A percentile compares a stretch with the other conserved stretches of the same genome.
Conservation (phyloP, 2,113 vertebrate species). For the Centropristis striata region DNA sequence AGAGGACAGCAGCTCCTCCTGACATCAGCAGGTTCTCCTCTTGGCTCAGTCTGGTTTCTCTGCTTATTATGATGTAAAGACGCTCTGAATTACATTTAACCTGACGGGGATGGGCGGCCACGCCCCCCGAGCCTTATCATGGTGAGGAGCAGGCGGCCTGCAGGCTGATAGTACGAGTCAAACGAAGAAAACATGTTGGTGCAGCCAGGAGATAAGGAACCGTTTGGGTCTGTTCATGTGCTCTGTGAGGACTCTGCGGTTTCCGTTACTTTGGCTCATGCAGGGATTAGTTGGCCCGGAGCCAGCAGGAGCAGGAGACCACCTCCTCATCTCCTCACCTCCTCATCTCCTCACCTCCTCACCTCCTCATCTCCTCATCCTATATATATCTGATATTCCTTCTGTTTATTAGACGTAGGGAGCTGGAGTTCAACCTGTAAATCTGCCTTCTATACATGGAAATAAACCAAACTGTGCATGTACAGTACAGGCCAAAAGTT, state of each 20-base stretch:
- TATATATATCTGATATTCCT: too few species aligned
- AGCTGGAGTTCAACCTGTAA: too few species aligned
- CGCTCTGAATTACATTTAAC: slow-evolving; percentile 36
- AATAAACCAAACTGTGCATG: too few species aligned
- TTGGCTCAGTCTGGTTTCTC: too few species aligned
- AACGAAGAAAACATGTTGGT: slow-evolving; percentile 68
- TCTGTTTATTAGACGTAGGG: too few species aligned
- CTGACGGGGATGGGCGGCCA: slow-evolving; percentile 54
- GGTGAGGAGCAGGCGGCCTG: slow-evolving; percentile 57
- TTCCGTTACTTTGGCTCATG: slow-evolving; percentile 29
- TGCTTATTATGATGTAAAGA: slow-evolving; percentile 46
- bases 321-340: too few species aligned
- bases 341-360: too few species aligned
- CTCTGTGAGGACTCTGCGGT: slow-evolving; percentile 27
- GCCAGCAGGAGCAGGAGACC: background rate
- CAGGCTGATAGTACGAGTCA: slow-evolving; percentile 72
- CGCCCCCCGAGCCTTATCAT: slow-evolving; percentile 63
- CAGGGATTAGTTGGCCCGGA: slow-evolving; percentile 10
- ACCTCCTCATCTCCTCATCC: too few species aligned
- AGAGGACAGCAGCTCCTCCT: background rate
- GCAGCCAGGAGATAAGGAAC: slow-evolving; percentile 79
- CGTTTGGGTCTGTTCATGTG: slow-evolving; percentile 51
- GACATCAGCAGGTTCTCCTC: background rate
- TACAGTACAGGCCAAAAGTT: too few species aligned
- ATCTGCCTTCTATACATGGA: too few species aligned